Evolutionary conservation across 2,888 invertebrate genomes (phyloP), one percentile per base, ranked within the genome.

Genomic region (Macrophya alboannulata): DNA sequence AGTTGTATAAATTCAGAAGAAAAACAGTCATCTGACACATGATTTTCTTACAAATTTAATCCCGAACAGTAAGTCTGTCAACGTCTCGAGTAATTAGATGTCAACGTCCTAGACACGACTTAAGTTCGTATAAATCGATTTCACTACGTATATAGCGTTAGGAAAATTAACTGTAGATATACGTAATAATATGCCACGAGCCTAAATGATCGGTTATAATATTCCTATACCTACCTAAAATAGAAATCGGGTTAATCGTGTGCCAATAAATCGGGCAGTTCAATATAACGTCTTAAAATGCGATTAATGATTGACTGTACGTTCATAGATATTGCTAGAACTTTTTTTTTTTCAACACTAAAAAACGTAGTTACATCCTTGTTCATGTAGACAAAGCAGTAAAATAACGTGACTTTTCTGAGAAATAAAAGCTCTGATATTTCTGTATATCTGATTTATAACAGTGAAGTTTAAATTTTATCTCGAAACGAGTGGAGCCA

Each of bases 61-160:
- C 8, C 17, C 17, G 37, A 37, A 37, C 37, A 17, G 31, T 48
- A 6, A 77, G 55, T 77, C 21, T 55, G 17, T 17, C 45, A 4
- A 21, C 21, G 2, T 12, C 37, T 77, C 45, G 15, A 37, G 1
- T 77, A 55, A 77, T 77, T 43, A 77, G 51, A 77, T 21, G 55
- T 51, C 51, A 77, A 51, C 43, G 9, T 55, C 8, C 55, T 31
- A 51, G 76, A 25, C 51, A 25, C 15, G 76, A 76, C 76, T 51
- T 76, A 51, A 31, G 76, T 3, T 31, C 51, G 51, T 17, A n/a
- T 10, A n/a, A 76, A 76, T 76, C 12, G 51, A 51, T 48, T 76
- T 51, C 31, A 51, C 51, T 72, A n/a, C n/a, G 31, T 31, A 31
- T 1, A 72, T 43, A 2, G 72, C 17, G 72, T n/a, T 4, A 25